Evolutionary conservation across 2,113 vertebrate species (phyloP).

Genomic region (Brienomyrus brachyistius): DNA sequence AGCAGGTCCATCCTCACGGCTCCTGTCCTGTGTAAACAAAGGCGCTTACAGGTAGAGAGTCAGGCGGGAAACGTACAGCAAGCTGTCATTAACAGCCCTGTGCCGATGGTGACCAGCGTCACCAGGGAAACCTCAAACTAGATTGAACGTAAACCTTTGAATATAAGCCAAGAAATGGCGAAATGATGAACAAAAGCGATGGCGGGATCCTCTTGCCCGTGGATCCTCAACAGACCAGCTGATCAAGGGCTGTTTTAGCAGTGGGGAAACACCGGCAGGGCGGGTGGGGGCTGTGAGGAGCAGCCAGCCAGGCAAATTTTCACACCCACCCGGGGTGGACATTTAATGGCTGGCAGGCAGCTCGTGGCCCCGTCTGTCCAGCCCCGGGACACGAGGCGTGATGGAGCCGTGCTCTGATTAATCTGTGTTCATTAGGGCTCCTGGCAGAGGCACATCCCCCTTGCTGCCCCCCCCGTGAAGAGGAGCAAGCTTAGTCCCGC

Average conservation of each 20-base stretch:
- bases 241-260: neutral
- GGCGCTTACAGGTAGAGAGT: neutral
- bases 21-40: neutral
- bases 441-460: slow-evolving; percentile 10
- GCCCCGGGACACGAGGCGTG: neutral
- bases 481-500: neutral
- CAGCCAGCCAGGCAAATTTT: neutral
- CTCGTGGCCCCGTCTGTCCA: neutral
- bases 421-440: slow-evolving; percentile 18
- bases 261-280: too few relatives aligned
- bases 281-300: neutral
- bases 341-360: slow-evolving; percentile 9
- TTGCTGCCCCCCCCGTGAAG: neutral
- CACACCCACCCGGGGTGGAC: neutral
- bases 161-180: neutral
- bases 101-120: neutral
- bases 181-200: neutral
- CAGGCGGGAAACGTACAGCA: neutral
- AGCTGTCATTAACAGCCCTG: neutral
- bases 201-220: neutral
- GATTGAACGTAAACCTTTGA: neutral
- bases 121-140: neutral
- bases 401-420: slow-evolving; percentile 2
- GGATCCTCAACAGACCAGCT: neutral
- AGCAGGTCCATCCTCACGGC: neutral